These are phyloP conservation scores for Pseudachorutes palmiensis DNA, from an alignment of 1,140 invertebrate species.

Conservation along the genomic window DNA sequence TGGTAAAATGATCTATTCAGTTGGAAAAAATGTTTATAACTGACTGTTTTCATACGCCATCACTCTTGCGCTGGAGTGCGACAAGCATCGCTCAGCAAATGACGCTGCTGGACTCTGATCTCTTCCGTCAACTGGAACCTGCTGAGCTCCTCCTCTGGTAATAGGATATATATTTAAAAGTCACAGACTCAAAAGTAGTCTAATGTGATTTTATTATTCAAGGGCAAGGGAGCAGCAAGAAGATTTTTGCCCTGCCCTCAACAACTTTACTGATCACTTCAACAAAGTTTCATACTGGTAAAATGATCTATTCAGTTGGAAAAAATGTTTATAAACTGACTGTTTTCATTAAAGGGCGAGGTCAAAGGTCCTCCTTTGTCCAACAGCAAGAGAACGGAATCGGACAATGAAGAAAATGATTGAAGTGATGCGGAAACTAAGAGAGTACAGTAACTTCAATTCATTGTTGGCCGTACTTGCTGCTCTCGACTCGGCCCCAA, in stretches of 20 bases:
- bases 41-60: no score
- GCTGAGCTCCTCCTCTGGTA: conserved; percentile 94
- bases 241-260: conserved; percentile 91
- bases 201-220: no score
- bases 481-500: conserved; percentile 91
- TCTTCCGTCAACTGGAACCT: conserved; percentile 94
- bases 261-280: conserved; percentile 96
- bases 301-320: no score
- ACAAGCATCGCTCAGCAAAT: conserved; percentile 92
- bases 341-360: conserved; percentile 56
- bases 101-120: conserved; percentile 88
- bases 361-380: conserved; percentile 64
- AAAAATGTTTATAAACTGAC: no score
- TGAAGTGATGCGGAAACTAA: conserved; percentile 95
- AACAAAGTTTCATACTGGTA: conserved; percentile 99
- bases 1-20: no score
- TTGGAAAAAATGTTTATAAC: no score
- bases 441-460: conserved; percentile 98
- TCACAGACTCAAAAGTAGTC: no score
- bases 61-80: conserved; percentile 85
- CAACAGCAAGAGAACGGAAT: conserved; percentile 87
- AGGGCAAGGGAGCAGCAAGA: conserved; percentile 96
- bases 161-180: no score
- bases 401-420: conserved; percentile 93
- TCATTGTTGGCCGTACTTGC: conserved; percentile 93